Percentiles rank a stretch among this genome's conserved stretches.
These are phyloP conservation scores for Luehdorfia chinensis DNA, from an alignment of 1,140 invertebrate species.

Conservation along the genomic window DNA sequence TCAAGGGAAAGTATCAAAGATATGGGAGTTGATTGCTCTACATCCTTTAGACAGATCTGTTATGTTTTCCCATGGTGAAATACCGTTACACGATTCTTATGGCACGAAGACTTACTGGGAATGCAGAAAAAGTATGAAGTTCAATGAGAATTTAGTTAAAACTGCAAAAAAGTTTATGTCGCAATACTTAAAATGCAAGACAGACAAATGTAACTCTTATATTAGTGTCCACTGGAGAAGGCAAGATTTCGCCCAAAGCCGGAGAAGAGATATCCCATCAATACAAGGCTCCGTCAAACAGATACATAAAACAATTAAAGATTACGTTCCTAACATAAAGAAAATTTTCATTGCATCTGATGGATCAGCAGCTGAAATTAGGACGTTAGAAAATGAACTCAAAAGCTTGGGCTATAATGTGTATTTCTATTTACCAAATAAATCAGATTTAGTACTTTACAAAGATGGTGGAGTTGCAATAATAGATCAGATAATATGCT, in stretches of 20 bases:
- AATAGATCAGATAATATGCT: conserved; percentile 97
- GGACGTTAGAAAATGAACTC: conserved; percentile 55
- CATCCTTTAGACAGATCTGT: conserved; percentile 75
- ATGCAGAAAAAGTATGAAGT: conserved; percentile 94
- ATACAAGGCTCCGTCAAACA: conserved; percentile 84
- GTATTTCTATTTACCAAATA: conserved; percentile 49
- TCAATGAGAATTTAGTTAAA: conserved; percentile 82
- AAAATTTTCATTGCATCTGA: conserved; percentile 92
- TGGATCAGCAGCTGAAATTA: conserved; percentile 79
- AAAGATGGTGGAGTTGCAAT: conserved; percentile 95
- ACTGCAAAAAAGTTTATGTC: conserved; percentile 86
- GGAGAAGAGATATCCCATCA: conserved; percentile 83
- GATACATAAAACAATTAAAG: conserved; percentile 79
- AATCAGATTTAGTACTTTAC: conserved; percentile 77
- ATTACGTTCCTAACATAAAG: conserved; percentile 76
- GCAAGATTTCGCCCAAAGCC: conserved; percentile 87
- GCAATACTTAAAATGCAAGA: conserved; percentile 81
- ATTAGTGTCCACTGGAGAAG: conserved; percentile 89
- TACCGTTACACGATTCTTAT: conserved; percentile 91
- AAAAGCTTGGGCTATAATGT: conserved; percentile 39
- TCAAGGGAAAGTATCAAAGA: conserved; percentile 86
- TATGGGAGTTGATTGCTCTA: conserved; percentile 77
- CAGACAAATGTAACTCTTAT: conserved; percentile 85
- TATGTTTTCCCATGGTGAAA: conserved; percentile 92
- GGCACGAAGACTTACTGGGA: conserved; percentile 91